Evolutionary conservation across 2,797 vertebrate genomes (phyloP).

Genomic region (Manis pentadactyla): DNA sequence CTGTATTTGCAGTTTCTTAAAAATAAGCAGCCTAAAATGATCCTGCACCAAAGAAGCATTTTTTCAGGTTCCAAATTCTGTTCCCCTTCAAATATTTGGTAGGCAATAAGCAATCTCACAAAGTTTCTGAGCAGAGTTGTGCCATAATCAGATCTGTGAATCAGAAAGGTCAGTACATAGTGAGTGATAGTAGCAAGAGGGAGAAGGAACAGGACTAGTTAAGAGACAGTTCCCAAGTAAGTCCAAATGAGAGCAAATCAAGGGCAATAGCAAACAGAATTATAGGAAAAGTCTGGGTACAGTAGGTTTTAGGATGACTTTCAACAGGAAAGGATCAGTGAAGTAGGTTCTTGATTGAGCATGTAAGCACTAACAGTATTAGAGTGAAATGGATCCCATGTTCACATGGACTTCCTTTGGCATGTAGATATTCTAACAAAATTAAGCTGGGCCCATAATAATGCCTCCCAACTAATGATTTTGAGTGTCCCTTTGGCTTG

Average conservation of each 20-base stretch:
- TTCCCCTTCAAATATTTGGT: neutral
- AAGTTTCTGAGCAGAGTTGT: neutral
- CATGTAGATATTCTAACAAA: no score
- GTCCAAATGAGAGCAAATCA: neutral
- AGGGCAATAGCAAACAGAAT: neutral
- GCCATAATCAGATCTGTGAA: neutral
- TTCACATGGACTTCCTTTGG: no score
- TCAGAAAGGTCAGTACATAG: neutral
- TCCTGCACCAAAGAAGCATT: neutral
- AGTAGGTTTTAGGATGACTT: neutral
- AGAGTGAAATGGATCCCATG: neutral
- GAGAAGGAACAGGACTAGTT: neutral
- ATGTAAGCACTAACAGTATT: neutral
- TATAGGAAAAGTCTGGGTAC: neutral
- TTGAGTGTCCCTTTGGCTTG: neutral
- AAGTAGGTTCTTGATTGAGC: neutral
- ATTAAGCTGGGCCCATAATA: no score
- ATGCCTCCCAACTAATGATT: no score
- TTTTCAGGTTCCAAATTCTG: neutral
- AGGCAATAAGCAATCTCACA: neutral
- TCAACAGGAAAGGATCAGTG: neutral
- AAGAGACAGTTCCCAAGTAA: neutral
- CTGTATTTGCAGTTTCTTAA: neutral
- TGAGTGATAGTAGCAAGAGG: neutral
- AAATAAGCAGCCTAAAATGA: neutral